A percentile compares a stretch with the other conserved stretches of the same genome.
phyloP scores from a whole-genome alignment of 2,113 vertebrate genomes.

The Brachyistius frenatus region DNA sequence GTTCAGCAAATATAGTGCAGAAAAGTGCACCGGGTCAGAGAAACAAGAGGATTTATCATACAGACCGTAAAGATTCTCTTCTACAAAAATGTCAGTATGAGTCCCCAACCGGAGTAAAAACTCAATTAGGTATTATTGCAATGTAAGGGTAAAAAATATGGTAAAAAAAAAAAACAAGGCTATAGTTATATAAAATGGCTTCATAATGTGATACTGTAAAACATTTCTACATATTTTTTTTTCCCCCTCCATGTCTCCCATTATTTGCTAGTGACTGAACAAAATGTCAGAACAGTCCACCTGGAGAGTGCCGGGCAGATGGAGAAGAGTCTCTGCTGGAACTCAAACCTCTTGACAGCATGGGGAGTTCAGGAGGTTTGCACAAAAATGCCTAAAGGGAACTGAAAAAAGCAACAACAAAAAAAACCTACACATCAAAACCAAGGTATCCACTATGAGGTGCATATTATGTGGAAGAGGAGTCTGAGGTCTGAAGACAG shows the following conservation, averaged over 20 bases:
- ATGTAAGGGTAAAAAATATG: background rate
- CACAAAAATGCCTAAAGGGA: conserved; percentile 39
- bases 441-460: conserved; percentile 1
- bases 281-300: conserved; percentile 65
- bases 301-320: conserved; percentile 52
- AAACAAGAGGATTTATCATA: background rate
- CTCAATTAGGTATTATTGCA: background rate
- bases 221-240: background rate
- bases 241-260: conserved; percentile 9
- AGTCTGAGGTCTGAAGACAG: conserved; percentile 11
- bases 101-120: background rate
- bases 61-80: too few species aligned
- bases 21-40: background rate
- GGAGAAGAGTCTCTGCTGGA: conserved; percentile 57
- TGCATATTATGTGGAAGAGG: conserved; percentile 32
- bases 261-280: conserved; percentile 55
- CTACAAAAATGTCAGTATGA: too few species aligned
- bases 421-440: conserved; percentile 19
- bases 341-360: conserved; percentile 47
- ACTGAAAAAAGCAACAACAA: conserved; percentile 20
- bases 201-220: background rate
- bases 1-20: background rate
- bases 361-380: conserved; percentile 34
- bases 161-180: conserved; percentile 22
- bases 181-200: conserved; percentile 18